Evolutionary conservation across 1,140 invertebrate species (phyloP).

Genomic region (Sycophila sp.): DNA sequence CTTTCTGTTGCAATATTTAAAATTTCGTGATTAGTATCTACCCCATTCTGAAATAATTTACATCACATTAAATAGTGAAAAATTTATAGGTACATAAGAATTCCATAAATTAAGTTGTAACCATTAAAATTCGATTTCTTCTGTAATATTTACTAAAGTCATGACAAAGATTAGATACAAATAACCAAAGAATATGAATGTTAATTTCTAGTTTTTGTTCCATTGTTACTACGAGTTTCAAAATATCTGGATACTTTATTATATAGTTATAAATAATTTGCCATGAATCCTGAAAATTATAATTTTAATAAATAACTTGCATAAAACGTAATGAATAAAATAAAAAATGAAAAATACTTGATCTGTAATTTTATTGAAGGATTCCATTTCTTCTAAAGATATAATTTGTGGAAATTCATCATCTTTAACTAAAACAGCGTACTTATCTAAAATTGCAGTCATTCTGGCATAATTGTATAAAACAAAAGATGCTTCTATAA

Average conservation of each 20-base stretch:
- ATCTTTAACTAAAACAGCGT: conserved; percentile 64
- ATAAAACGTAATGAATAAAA: background rate
- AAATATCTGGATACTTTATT: conserved; percentile 69
- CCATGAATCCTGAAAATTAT: conserved; percentile 75
- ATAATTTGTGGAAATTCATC: conserved; percentile 69
- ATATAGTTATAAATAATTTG: conserved; percentile 74
- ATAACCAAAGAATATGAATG: conserved; percentile 73
- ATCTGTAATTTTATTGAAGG: background rate
- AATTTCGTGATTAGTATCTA: conserved; percentile 67
- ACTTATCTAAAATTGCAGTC: conserved; percentile 71
- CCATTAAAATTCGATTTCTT: conserved; percentile 73
- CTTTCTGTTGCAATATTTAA: conserved; percentile 73
- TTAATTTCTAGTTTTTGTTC: conserved; percentile 64
- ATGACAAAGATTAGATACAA: conserved; percentile 71
- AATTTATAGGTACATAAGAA: too few species aligned
- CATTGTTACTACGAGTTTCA: conserved; percentile 66
- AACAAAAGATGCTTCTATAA: conserved; percentile 73
- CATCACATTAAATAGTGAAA: too few species aligned
- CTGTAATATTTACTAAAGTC: conserved; percentile 79
- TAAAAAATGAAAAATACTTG: background rate
- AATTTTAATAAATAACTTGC: background rate
- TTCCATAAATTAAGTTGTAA: conserved; percentile 57
- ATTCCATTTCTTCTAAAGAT: conserved; percentile 68
- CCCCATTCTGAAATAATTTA: conserved; percentile 67
- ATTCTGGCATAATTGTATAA: conserved; percentile 79